These are phyloP conservation scores for Pentalonia nigronervosa DNA, from an alignment of 1,140 invertebrate genomes.

Conservation along the genomic window DNA sequence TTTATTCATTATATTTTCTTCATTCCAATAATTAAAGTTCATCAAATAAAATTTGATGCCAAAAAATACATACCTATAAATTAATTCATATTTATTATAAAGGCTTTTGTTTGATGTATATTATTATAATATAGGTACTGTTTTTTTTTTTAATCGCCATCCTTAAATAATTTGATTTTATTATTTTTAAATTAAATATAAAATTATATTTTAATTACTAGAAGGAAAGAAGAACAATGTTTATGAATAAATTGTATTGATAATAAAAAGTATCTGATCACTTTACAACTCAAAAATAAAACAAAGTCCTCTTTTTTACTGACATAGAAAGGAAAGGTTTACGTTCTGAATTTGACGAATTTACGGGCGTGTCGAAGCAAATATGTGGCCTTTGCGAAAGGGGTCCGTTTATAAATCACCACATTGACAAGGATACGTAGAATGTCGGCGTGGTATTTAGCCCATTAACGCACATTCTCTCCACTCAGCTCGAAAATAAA, in stretches of 20 bases:
- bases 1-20: constrained; percentile 38
- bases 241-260: background rate
- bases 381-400: constrained; percentile 44
- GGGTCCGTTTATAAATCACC: constrained; percentile 32
- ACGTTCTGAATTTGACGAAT: constrained; percentile 37
- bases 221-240: background rate
- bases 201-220: background rate
- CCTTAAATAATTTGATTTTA: background rate
- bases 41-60: background rate
- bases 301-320: background rate
- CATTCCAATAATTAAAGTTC: background rate
- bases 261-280: constrained; percentile 28
- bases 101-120: background rate
- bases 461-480: constrained; percentile 39
- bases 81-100: background rate
- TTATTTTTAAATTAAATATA: background rate
- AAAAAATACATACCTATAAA: background rate
- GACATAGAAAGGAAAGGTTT: constrained; percentile 16
- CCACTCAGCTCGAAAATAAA: constrained; percentile 15
- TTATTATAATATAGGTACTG: background rate
- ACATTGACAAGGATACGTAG: constrained; percentile 37
- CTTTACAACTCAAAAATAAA: background rate
- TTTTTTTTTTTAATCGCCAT: background rate
- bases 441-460: constrained; percentile 42
- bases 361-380: constrained; percentile 11